Evolutionary conservation across 1,140 invertebrate genomes (phyloP).

Genomic region (Elymnias hypermnestra): DNA sequence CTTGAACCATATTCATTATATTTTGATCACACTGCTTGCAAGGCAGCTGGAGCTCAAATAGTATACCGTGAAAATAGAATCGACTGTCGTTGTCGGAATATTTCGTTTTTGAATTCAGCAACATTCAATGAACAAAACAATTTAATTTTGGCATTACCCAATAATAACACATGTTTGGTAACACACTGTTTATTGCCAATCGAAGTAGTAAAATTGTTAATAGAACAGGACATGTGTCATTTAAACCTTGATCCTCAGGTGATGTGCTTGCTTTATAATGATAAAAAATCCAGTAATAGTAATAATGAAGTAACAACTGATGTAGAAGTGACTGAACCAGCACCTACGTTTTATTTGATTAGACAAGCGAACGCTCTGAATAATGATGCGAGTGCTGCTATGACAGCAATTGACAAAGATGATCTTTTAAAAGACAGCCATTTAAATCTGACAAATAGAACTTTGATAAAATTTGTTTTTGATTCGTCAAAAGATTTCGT

Average conservation of each 20-base stretch:
- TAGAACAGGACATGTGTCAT: conserved; percentile 64
- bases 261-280: conserved; percentile 66
- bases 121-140: conserved; percentile 45
- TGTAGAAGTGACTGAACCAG: conserved; percentile 57
- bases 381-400: conserved; percentile 47
- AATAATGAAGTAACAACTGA: conserved; percentile 43
- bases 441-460: conserved; percentile 64
- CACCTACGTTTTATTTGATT: conserved; percentile 67
- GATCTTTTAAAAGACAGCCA: conserved; percentile 53
- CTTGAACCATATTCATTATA: conserved; percentile 65
- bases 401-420: conserved; percentile 61
- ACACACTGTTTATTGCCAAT: conserved; percentile 64
- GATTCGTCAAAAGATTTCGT: conserved; percentile 64
- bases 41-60: conserved; percentile 49
- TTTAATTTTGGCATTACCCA: conserved; percentile 46
- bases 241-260: conserved; percentile 57
- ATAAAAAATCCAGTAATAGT: conserved; percentile 41
- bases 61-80: conserved; percentile 60
- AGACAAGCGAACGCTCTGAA: conserved; percentile 49
- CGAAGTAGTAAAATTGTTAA: conserved; percentile 56
- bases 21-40: conserved; percentile 66
- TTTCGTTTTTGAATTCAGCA: conserved; percentile 52
- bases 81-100: conserved; percentile 67
- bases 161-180: conserved; percentile 66
- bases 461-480: conserved; percentile 59